A percentile compares a stretch with the other conserved stretches of the same genome.
Conservation (phyloP, 2,888 invertebrate species). For the Agrenia bidenticulata region DNA sequence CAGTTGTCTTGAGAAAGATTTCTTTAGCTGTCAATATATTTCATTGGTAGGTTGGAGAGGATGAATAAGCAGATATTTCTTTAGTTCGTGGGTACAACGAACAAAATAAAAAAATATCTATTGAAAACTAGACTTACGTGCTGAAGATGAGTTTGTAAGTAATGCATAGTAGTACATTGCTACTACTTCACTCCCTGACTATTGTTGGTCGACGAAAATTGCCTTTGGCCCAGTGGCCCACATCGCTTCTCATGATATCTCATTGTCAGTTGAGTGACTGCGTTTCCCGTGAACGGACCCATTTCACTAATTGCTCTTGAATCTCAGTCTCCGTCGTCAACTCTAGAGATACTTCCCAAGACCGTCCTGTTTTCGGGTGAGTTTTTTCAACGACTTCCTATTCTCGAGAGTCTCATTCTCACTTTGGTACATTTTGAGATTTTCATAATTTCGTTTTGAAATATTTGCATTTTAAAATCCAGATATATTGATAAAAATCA, state of each 20-base stretch:
- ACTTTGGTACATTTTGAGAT: no score
- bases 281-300: slow-evolving; percentile 14
- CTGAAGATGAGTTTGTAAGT: slow-evolving; percentile 3
- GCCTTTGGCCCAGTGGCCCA: slow-evolving; percentile 32
- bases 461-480: no score
- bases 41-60: neutral
- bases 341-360: no score
- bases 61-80: slow-evolving; percentile 5
- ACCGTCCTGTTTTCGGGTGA: no score
- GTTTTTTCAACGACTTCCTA: no score
- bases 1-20: neutral
- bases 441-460: no score
- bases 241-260: slow-evolving; percentile 14
- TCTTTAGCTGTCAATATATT: neutral
- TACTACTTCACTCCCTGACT: no score
- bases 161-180: no score
- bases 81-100: neutral
- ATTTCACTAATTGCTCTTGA: slow-evolving; percentile 9
- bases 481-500: no score
- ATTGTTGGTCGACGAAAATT: neutral
- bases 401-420: no score
- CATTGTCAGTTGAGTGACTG: slow-evolving; percentile 15
- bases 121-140: neutral
- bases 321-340: no score
- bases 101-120: neutral